Base-by-base conservation (phyloP, 1,140 invertebrate genomes). In the Saccostrea echinata region DNA sequence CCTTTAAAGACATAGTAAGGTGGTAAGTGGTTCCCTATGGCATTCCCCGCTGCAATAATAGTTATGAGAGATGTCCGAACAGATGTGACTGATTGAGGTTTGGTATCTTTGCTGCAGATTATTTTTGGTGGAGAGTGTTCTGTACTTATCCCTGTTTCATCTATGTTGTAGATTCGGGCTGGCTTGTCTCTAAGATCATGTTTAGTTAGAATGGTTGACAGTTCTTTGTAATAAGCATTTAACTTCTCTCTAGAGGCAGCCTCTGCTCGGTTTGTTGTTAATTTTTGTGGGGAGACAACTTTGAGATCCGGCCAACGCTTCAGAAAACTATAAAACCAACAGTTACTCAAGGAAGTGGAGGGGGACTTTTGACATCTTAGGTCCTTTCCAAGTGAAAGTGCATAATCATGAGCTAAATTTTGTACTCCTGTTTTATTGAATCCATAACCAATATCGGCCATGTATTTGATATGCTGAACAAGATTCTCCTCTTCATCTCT, bases 1-100 rank as follows among this genome's bases (percentile, higher is more conserved):
- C 88, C 52, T 1, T 43, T 81, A 35, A 89, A 89, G 8, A 90
- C 71, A 81, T 81, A 90, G 64, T 71, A 87, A n/a, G 83, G 85
- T 11, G 83, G 84, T 0, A 87, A 30, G 68, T 87, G 24, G 9
- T 83, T 90, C 1, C 87, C 85, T 11, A 83, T 0, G 9, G 89
- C 87, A 85, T 85, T 90, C 53, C 71, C 85, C 53, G 30, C 61
- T 13, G 13, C 85, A 51, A 90, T 87, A 6, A 87, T 86, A 1
- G 86, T 90, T 6, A 82, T 84, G 9, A 84, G 84, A 9, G 21
- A 27, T 21, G 80, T 27, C 8, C 30, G n/a, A 35, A 16, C 57
- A 11, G 86, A 84, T 24, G 82, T 86, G 1, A 88, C 84, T n/a
- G 30, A 12, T 61, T 88, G 84, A 3, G 85, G 18, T 35, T 51